A percentile compares a stretch with the other conserved stretches of the same genome.
phyloP scores from a whole-genome alignment of 2,113 vertebrate species.

The Spheniscus mendiculus region DNA sequence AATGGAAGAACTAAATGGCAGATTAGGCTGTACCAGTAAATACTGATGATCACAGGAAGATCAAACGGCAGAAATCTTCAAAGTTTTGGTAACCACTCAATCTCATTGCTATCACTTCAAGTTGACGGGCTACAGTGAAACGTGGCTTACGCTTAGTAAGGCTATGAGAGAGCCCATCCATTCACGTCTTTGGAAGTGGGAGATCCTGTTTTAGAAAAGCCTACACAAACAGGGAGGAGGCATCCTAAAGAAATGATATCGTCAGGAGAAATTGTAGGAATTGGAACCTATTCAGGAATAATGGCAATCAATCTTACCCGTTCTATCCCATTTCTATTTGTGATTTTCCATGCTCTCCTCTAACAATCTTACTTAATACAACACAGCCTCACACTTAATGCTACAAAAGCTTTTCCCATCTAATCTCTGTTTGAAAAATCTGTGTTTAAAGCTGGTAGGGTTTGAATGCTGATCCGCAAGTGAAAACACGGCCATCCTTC shows the following conservation, averaged over 20 bases:
- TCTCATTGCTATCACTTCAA: not conserved
- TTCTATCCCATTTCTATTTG: not conserved
- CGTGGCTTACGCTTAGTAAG: not conserved
- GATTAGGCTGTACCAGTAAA: not conserved
- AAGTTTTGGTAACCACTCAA: not conserved
- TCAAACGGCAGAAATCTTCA: not conserved
- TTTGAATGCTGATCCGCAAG: not conserved
- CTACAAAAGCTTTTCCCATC: not conserved
- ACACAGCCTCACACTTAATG: not conserved
- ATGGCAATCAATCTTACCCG: not conserved
- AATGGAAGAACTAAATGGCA: not conserved
- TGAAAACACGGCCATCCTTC: not conserved
- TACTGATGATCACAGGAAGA: not conserved
- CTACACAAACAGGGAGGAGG: not conserved
- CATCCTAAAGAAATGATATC: not conserved
- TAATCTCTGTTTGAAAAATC: not conserved
- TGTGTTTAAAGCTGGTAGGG: not conserved
- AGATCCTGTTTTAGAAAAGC: not conserved
- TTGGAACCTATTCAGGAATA: not conserved
- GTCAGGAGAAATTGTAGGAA: not conserved
- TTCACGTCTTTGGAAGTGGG: no score
- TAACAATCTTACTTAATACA: not conserved
- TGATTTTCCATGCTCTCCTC: not conserved
- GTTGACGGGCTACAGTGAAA: not conserved
- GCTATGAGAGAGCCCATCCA: not conserved